phyloP scores from a whole-genome alignment of 2,113 vertebrate genomes.

The Fregata magnificens region DNA sequence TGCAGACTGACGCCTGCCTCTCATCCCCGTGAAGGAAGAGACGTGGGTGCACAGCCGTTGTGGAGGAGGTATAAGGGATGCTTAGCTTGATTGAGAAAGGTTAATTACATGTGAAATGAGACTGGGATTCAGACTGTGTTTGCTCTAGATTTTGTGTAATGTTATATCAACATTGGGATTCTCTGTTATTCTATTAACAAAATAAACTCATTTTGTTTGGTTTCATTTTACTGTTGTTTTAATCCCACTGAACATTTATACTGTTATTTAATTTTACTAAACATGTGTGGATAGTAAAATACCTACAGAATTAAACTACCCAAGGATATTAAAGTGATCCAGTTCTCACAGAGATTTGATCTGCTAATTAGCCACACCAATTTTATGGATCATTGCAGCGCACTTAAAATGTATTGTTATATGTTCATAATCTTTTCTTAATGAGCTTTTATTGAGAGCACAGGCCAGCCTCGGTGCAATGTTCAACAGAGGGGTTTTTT shows the following conservation, averaged over 20 bases:
- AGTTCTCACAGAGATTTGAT: conserved; percentile 80
- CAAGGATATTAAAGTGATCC: conserved; percentile 78
- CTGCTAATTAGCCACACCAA: conserved; percentile 84
- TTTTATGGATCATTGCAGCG: conserved; percentile 83
- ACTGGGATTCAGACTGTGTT: conserved; percentile 80
- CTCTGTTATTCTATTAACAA: conserved; percentile 83
- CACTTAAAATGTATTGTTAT: conserved; percentile 82
- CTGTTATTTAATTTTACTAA: conserved; percentile 81
- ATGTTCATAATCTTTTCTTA: conserved; percentile 81
- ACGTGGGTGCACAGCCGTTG: neutral
- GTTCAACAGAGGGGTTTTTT: neutral
- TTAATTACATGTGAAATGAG: conserved; percentile 86
- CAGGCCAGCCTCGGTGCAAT: conserved; percentile 35
- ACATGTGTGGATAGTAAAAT: conserved; percentile 78
- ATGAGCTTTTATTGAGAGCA: conserved; percentile 81
- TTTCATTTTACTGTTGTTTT: conserved; percentile 82
- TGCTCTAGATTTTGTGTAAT: conserved; percentile 81
- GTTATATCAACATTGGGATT: conserved; percentile 82
- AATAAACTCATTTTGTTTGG: conserved; percentile 83
- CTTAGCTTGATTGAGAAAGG: conserved; percentile 83
- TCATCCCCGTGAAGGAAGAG: neutral
- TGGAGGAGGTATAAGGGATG: conserved; percentile 65
- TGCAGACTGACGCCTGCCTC: neutral
- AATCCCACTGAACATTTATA: conserved; percentile 80
- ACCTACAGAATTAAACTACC: conserved; percentile 78